Conservation (phyloP, 1,140 invertebrate genomes). For the Manduca sexta region DNA sequence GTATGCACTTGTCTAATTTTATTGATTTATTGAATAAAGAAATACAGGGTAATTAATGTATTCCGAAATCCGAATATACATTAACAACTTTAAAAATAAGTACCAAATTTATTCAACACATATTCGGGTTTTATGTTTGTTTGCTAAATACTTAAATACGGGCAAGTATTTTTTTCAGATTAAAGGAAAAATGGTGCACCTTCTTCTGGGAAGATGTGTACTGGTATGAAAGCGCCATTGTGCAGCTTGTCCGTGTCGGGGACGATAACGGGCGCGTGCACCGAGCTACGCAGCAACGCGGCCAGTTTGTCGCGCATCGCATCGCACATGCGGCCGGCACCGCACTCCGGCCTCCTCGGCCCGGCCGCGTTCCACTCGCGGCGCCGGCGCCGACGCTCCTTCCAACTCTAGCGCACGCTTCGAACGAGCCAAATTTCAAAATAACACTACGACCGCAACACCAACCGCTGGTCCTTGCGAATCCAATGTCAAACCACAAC, state of each 20-base stretch:
- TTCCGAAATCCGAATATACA: no score
- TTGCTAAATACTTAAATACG: no score
- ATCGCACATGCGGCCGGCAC: constrained; percentile 44
- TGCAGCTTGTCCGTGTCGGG: constrained; percentile 44
- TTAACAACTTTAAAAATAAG: no score
- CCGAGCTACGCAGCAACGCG: constrained; percentile 49
- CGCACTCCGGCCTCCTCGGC: constrained; percentile 16
- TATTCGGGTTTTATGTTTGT: no score
- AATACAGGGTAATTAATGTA: no score
- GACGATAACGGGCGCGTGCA: constrained; percentile 36
- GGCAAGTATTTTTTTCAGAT: no score
- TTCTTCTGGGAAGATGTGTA: constrained; percentile 36
- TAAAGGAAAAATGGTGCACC: constrained; percentile 1
- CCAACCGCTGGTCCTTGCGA: constrained; percentile 11
- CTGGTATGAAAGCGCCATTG: constrained; percentile 39
- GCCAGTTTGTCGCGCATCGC: constrained; percentile 64
- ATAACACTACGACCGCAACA: constrained; percentile 15
- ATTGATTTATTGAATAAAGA: no score
- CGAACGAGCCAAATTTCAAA: constrained; percentile 28
- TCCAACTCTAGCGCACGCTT: constrained; percentile 13
- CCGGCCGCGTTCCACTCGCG: constrained; percentile 22
- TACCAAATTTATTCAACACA: no score
- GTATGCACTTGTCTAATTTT: no score
- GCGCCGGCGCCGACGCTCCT: constrained; percentile 45
- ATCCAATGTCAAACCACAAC: constrained; percentile 18